phyloP scores from a whole-genome alignment of 2,113 vertebrate genomes.

The Sturnus vulgaris region DNA sequence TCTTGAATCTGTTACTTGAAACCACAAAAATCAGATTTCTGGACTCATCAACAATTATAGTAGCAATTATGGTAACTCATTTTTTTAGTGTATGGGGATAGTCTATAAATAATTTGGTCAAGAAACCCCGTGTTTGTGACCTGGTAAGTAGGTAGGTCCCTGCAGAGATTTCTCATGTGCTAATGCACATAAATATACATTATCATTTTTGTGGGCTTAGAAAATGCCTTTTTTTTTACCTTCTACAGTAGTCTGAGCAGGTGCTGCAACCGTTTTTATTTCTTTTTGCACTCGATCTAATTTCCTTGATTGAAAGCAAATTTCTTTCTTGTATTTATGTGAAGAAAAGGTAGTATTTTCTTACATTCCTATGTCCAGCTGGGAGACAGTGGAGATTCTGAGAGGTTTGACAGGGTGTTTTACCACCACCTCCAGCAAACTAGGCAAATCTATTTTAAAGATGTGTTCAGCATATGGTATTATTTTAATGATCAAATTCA shows the following conservation, averaged over 20 bases:
- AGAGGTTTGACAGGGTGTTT: constrained; percentile 42
- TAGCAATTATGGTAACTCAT: not conserved
- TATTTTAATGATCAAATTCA: constrained; percentile 53
- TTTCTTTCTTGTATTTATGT: constrained; percentile 1
- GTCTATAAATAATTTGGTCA: not conserved
- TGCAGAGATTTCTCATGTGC: not conserved
- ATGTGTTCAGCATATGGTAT: constrained; percentile 65
- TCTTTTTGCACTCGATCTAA: not conserved
- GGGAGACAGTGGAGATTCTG: constrained; percentile 43
- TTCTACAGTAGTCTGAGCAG: not conserved
- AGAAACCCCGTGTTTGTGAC: not conserved
- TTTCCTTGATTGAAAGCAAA: constrained; percentile 37
- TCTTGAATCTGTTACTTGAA: not conserved
- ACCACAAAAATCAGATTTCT: not conserved
- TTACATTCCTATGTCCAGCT: constrained; percentile 44
- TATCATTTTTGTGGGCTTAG: not conserved
- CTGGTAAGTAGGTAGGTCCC: not conserved
- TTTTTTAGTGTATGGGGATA: not conserved
- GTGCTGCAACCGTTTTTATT: constrained; percentile 7
- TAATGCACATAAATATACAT: not conserved
- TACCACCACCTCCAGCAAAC: constrained; percentile 43
- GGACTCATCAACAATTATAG: not conserved
- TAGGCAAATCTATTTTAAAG: constrained; percentile 54
- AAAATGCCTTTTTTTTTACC: not conserved
- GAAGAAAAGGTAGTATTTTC: constrained; percentile 29